Base-by-base conservation (phyloP, 2,113 vertebrate genomes). In the Pteropus alecto region DNA sequence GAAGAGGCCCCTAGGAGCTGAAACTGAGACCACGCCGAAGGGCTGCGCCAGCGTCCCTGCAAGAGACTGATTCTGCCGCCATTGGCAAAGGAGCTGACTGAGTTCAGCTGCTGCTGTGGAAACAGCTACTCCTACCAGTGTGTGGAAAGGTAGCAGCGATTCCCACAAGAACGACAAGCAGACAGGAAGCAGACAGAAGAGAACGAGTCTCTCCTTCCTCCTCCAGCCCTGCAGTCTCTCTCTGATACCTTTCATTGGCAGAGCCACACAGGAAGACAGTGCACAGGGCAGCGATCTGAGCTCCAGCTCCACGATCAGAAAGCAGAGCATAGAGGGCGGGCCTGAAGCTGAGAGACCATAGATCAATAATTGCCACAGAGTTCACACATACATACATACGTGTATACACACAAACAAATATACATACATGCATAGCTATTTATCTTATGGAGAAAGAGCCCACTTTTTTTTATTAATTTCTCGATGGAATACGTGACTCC, bases 1-100 rank as follows among this genome's bases (percentile, higher is more conserved):
- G n/a, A 43, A 68, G 26, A 5, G 43, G 2, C 0, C 30, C 30
- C 19, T 19, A 2, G 7, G 33, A 18, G 8, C 48, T n/a, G n/a
- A 87, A 78, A 60, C n/a, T 10, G 9, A 21, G 6, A 71, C 3
- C 70, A 43, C 46, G n/a, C n/a, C 30, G 15, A 5, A 92, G 58
- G 5, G 4, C 16, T 9, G 13, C 35, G 30, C 14, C 33, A 41
- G 73, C 11, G 19, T n/a, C 7, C 3, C 28, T 14, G 28, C 12
- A 22, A 41, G 9, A 71, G 38, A 28, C 6, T 58, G 1, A 15
- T 30, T 61, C 22, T 74, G 28, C 28, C 77, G 76, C 14, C 41
- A 22, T 5, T 60, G 33, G 21, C 21, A 79, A 79, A 33, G 38
- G 14, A 74, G 58, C 7, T 67, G 18, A 33, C 54, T 46, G 21